Conservation (phyloP, 2,113 vertebrate genomes). For the Leucopsar rothschildi region DNA sequence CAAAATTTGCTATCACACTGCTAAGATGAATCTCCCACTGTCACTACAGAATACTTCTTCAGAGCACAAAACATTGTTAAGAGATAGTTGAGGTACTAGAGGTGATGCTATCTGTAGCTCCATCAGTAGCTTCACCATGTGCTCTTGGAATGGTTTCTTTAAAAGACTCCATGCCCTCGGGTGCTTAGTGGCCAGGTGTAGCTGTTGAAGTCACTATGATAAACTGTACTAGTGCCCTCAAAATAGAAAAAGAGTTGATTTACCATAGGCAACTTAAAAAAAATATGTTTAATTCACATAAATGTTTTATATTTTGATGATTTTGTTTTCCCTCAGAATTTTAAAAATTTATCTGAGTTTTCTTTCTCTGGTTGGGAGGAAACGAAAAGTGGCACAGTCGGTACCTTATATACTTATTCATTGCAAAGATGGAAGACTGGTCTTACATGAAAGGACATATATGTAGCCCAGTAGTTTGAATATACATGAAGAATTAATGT, state of each 20-base stretch:
- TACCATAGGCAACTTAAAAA: not conserved
- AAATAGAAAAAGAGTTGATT: not conserved
- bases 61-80: not conserved
- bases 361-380: not conserved
- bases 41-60: not conserved
- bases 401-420: not conserved
- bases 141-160: not conserved
- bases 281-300: not conserved
- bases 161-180: not conserved
- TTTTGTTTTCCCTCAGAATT: not conserved
- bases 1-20: not conserved
- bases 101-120: not conserved
- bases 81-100: not conserved
- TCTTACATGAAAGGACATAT: not conserved
- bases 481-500: not conserved
- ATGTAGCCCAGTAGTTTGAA: not conserved
- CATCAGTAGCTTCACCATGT: not conserved
- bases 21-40: not conserved
- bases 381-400: not conserved
- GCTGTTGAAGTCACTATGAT: not conserved
- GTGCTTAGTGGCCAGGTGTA: not conserved
- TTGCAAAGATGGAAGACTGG: not conserved
- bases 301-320: not conserved
- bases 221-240: not conserved
- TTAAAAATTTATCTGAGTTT: not conserved